Evolutionary conservation across 2,113 vertebrate species (phyloP).

Genomic region (Panthera leo): DNA sequence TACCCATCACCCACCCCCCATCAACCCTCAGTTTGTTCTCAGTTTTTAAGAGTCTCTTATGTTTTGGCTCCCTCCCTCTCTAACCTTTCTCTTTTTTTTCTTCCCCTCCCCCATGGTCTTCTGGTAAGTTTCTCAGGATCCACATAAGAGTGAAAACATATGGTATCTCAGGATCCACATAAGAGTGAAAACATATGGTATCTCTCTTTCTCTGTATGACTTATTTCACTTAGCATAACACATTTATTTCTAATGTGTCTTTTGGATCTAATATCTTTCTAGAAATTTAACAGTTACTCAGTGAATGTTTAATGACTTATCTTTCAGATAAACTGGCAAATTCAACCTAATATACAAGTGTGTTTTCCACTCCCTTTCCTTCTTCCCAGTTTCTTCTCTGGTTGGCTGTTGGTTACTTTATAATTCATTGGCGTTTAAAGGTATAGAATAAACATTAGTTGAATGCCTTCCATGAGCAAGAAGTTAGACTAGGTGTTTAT

Average conservation of each 20-base stretch:
- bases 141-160: no score
- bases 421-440: neutral
- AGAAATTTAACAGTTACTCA: neutral
- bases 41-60: no score
- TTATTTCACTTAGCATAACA: no score
- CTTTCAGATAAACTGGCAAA: neutral
- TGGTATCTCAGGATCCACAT: no score
- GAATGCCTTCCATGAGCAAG: neutral
- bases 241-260: neutral
- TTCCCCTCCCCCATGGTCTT: no score
- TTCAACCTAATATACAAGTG: neutral
- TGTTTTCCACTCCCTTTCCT: neutral
- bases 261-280: neutral
- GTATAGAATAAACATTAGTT: neutral
- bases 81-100: no score
- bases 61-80: no score
- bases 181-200: no score
- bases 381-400: neutral
- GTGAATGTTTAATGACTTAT: neutral
- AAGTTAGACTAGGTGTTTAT: neutral
- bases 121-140: no score
- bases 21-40: no score
- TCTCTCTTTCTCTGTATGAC: no score
- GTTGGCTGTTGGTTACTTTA: neutral
- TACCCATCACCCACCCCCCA: no score